Evolutionary conservation across 2,797 vertebrate genomes (phyloP).

Genomic region (Cyprinella venusta): DNA sequence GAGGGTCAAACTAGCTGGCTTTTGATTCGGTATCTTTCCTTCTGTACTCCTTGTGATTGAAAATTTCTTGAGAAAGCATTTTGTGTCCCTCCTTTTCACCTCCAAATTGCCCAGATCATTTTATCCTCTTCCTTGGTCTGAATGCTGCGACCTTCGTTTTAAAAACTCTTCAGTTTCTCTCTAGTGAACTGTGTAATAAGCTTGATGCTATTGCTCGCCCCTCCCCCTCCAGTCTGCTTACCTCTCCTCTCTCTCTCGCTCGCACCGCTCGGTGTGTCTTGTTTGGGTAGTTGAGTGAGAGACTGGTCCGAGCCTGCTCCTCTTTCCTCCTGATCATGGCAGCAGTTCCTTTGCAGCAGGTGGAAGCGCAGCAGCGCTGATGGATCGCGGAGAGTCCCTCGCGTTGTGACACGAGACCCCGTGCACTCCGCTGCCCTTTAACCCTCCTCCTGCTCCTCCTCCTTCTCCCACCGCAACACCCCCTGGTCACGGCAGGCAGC

Average conservation of each 20-base stretch:
- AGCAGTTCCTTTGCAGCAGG: slow-evolving; percentile 44
- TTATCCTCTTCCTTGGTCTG: not conserved
- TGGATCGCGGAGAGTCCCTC: slow-evolving; percentile 34
- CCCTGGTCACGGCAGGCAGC: slow-evolving; percentile 52
- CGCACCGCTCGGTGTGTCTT: slow-evolving; percentile 30
- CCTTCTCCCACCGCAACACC: slow-evolving; percentile 21
- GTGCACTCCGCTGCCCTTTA: slow-evolving; percentile 36
- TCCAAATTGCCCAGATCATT: not conserved
- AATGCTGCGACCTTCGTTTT: not conserved
- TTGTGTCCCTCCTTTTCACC: not conserved
- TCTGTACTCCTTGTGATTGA: not conserved
- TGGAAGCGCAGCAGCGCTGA: slow-evolving; percentile 35
- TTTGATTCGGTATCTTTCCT: not conserved
- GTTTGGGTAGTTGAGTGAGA: slow-evolving; percentile 50
- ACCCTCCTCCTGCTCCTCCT: slow-evolving; percentile 44
- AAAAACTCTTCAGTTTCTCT: slow-evolving; percentile 45
- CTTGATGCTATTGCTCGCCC: slow-evolving; percentile 46
- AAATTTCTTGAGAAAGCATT: not conserved
- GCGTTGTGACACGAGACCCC: slow-evolving; percentile 41
- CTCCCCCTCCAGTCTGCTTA: slow-evolving; percentile 53
- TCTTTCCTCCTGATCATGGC: slow-evolving; percentile 44
- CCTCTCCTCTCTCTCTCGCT: slow-evolving; percentile 33
- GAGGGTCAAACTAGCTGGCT: slow-evolving; percentile 1
- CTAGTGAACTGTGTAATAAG: slow-evolving; percentile 55
- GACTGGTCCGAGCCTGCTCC: slow-evolving; percentile 22